phyloP scores from a whole-genome alignment of 2,888 invertebrate genomes.

The Buathra laborator region DNA sequence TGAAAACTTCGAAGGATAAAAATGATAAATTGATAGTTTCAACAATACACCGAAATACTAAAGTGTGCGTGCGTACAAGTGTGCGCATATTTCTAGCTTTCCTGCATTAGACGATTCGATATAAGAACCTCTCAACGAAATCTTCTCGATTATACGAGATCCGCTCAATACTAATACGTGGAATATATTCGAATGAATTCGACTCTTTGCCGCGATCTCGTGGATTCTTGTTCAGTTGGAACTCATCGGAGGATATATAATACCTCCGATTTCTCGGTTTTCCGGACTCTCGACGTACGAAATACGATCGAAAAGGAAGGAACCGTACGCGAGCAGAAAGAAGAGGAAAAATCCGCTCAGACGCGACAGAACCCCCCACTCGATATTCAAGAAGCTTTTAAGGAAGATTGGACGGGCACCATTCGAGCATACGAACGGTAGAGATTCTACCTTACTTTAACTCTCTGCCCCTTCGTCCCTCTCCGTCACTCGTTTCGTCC shows the following conservation, averaged over 20 bases:
- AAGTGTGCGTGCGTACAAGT: no score
- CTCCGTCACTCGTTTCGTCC: slow-evolving; percentile 30
- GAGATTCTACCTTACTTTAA: slow-evolving; percentile 14
- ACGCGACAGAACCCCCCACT: slow-evolving; percentile 54
- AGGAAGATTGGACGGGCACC: slow-evolving; percentile 61
- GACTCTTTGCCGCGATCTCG: neutral
- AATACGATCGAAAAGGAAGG: slow-evolving; percentile 8
- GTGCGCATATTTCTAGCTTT: no score
- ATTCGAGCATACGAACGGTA: slow-evolving; percentile 25
- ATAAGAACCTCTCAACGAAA: neutral
- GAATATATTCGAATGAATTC: neutral
- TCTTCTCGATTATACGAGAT: neutral
- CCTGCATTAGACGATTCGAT: no score
- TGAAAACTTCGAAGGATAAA: no score
- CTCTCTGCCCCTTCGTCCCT: neutral
- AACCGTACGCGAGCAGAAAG: slow-evolving; percentile 26
- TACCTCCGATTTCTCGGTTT: slow-evolving; percentile 32
- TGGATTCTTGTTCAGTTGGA: neutral
- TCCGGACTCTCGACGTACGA: neutral
- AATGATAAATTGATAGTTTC: no score
- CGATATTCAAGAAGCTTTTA: slow-evolving; percentile 63
- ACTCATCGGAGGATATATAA: slow-evolving; percentile 1
- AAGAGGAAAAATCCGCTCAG: slow-evolving; percentile 43
- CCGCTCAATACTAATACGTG: neutral
- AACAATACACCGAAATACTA: no score